These are phyloP conservation scores for Simalia tracyae DNA, from an alignment of 2,797 vertebrate species.

Conservation along the genomic window DNA sequence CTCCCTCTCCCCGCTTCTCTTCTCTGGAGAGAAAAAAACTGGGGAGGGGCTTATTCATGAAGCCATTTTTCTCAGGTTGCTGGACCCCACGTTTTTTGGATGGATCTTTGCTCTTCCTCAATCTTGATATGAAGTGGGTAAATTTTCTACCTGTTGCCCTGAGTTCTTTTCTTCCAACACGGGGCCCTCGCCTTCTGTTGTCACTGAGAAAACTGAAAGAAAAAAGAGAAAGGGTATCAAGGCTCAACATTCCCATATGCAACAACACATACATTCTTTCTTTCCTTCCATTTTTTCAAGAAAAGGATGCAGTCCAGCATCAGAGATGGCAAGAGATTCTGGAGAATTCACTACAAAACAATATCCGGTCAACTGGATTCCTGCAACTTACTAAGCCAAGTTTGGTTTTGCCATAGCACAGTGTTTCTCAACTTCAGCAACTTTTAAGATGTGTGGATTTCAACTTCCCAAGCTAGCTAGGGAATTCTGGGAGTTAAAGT, in stretches of 20 bases:
- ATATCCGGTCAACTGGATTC: not conserved
- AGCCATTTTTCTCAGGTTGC: not conserved
- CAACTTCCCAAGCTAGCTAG: too few relatives aligned
- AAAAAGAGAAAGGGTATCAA: not conserved
- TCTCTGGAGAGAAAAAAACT: not conserved
- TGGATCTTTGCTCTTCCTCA: not conserved
- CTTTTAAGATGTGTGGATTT: too few relatives aligned
- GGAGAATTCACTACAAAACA: not conserved
- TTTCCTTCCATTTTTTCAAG: not conserved
- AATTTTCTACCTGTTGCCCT: conserved; percentile 59
- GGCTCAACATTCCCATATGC: not conserved
- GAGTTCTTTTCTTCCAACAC: conserved; percentile 63
- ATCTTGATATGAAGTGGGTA: not conserved
- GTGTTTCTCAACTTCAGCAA: too few relatives aligned
- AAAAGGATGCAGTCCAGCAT: not conserved
- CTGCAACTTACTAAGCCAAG: too few relatives aligned
- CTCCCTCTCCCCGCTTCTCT: too few relatives aligned
- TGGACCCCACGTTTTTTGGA: not conserved
- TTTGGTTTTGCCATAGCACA: too few relatives aligned
- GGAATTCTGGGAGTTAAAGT: too few relatives aligned
- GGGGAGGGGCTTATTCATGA: not conserved
- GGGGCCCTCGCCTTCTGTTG: conserved; percentile 40
- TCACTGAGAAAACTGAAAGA: conserved; percentile 44
- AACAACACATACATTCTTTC: not conserved
- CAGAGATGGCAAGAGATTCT: too few relatives aligned